Evolutionary conservation across 2,113 vertebrate species (phyloP), one percentile per base, ranked within the genome.

Genomic region (Lanius ludovicianus): DNA sequence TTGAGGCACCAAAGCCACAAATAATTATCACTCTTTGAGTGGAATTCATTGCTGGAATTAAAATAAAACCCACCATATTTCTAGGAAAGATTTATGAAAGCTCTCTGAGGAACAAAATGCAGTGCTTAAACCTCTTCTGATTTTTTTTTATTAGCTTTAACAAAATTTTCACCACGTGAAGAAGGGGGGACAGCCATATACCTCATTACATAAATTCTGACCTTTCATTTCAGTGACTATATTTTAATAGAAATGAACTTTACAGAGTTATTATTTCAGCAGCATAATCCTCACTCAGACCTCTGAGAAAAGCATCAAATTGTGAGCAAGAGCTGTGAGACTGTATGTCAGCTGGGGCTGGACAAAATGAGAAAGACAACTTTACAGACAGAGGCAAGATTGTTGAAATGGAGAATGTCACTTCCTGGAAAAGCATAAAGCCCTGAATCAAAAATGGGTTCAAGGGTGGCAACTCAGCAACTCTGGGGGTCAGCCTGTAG

Each of bases 11-110:
- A 37, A 42, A 82, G 89, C 65, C 60, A 13, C 55, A 81, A 52
- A 63, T 86, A 63, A 74, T 81, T 57, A n/a, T 31, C 31, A 21
- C 22, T 47, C 71, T 70, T 70, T 62, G 37, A 65, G 63, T 77
- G 30, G 46, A 70, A 70, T 39, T 73, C 50, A 53, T 67, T 70
- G 55, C 44, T 92, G 68, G 68, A 86, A 85, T 68, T 63, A 87
- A 83, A 84, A 64, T n/a, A n/a, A 28, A 12, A 0, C 5, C 7
- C 35, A n/a, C 47, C 15, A 10, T 25, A 33, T 63, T 96, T 86
- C 78, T 88, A 71, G 78, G 71, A 95, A 96, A 91, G 49, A 22
- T 42, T 71, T 39, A 42, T 17, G 44, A 71, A 91, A 94, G n/a
- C 30, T 85, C 59, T 71, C 83, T 87, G 7, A 46, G 62, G 63